Conservation (phyloP, 1,140 invertebrate species). For the Drosophila parabipectinata region DNA sequence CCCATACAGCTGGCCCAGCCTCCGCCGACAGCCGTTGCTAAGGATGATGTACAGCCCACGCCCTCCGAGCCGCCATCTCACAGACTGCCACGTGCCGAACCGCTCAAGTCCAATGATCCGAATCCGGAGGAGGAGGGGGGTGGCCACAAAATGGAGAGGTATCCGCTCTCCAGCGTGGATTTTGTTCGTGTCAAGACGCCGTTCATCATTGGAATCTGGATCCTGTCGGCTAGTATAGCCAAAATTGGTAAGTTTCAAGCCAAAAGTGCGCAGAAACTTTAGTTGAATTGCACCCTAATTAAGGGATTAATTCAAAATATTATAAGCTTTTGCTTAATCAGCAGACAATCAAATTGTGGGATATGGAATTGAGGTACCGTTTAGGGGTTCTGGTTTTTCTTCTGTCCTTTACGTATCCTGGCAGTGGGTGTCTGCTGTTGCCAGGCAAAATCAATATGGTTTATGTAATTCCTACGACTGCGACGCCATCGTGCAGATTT, state of each 20-base stretch:
- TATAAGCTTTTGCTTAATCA: background rate
- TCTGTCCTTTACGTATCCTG: background rate
- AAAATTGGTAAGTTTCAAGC: conserved; percentile 94
- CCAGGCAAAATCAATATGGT: conserved; percentile 71
- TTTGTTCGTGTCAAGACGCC: conserved; percentile 95
- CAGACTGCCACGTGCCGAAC: conserved; percentile 33
- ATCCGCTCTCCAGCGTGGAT: conserved; percentile 92
- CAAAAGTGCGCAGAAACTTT: background rate
- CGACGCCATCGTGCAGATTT: conserved; percentile 72
- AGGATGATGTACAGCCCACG: conserved; percentile 5
- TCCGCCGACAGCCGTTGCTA: conserved; percentile 2
- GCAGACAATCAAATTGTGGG: background rate
- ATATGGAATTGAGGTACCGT: background rate
- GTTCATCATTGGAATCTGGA: conserved; percentile 97
- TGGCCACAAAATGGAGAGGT: conserved; percentile 83
- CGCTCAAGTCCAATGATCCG: conserved; percentile 21
- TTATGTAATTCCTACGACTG: conserved; percentile 64
- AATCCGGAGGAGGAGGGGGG: conserved; percentile 30
- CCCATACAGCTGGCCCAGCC: conserved; percentile 35
- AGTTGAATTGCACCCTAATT: background rate
- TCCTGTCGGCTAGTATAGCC: conserved; percentile 95
- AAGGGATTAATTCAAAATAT: background rate
- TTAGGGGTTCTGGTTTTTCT: background rate
- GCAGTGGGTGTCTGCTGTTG: conserved; percentile 32
- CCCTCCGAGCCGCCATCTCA: background rate